A percentile compares a stretch with the other conserved stretches of the same genome.
phyloP scores from a whole-genome alignment of 2,888 invertebrate species.

The Mythimna vitellina region DNA sequence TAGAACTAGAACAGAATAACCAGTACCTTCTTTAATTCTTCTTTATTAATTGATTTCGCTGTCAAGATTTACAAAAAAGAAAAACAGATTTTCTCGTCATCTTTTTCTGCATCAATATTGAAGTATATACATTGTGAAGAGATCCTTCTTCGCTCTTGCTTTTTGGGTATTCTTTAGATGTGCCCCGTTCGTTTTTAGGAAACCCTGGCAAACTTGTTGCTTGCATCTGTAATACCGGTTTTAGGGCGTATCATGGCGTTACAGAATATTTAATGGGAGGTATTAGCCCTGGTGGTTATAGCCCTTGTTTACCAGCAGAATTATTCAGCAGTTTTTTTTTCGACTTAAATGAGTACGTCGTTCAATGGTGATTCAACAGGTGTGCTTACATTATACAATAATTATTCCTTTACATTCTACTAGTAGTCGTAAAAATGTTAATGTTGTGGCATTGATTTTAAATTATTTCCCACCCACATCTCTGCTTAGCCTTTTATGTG shows the following conservation, averaged over 20 bases:
- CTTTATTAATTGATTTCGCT: background rate
- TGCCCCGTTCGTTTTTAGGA: too few species aligned
- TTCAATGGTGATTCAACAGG: conserved; percentile 41
- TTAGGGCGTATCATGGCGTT: background rate
- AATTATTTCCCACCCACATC: conserved; percentile 11
- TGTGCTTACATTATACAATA: conserved; percentile 23
- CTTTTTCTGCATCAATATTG: background rate
- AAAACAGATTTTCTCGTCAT: background rate
- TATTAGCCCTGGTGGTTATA: too few species aligned
- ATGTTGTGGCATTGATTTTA: conserved; percentile 34
- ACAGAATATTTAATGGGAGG: conserved; percentile 22
- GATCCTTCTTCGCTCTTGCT: background rate
- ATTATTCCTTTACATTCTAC: conserved; percentile 26
- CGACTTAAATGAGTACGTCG: conserved; percentile 9
- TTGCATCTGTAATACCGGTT: background rate
- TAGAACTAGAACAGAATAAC: background rate
- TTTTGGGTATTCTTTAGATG: background rate
- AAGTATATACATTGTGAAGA: background rate
- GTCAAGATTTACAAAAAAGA: background rate
- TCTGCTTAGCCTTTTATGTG: background rate
- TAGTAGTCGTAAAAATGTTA: conserved; percentile 29
- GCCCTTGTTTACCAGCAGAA: background rate
- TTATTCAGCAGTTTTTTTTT: conserved; percentile 37
- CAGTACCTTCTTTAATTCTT: too few species aligned
- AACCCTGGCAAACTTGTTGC: conserved; percentile 26